These are phyloP conservation scores for Nephrotoma appendiculata DNA, from an alignment of 2,888 invertebrate genomes.

Conservation along the genomic window DNA sequence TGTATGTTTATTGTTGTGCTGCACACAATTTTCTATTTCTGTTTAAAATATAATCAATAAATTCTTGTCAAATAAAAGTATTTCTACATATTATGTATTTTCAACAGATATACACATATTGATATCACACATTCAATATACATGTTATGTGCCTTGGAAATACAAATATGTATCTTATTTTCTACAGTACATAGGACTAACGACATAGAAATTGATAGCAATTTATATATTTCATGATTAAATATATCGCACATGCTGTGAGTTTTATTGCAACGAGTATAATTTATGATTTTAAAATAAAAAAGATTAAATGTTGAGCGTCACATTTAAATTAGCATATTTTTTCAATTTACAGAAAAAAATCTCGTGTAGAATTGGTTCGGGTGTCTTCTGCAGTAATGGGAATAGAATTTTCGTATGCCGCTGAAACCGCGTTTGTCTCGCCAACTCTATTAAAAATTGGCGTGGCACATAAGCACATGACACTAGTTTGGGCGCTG, in stretches of 20 bases:
- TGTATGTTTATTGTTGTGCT: not conserved
- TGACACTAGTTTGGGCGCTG: conserved; percentile 92
- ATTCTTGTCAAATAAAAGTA: not conserved
- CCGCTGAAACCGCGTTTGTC: conserved; percentile 94
- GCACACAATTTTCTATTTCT: not conserved
- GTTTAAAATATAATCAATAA: not conserved
- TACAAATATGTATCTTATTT: not conserved
- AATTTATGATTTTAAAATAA: not conserved
- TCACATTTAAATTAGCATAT: not conserved
- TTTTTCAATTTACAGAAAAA: conserved; percentile 38
- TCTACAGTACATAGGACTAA: not conserved
- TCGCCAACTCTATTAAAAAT: conserved; percentile 88
- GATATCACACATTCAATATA: not conserved
- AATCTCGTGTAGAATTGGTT: conserved; percentile 65
- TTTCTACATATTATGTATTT: not conserved
- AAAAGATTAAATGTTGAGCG: not conserved
- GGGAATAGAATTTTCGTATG: conserved; percentile 96
- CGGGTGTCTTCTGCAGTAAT: conserved; percentile 87
- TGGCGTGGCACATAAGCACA: conserved; percentile 81
- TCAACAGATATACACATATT: not conserved
- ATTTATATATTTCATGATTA: not conserved
- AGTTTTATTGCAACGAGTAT: not conserved
- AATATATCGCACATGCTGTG: not conserved
- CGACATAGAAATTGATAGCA: not conserved
- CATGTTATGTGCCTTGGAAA: not conserved